Evolutionary conservation across 2,113 vertebrate genomes (phyloP).

Genomic region (Chionodraco myersi): DNA sequence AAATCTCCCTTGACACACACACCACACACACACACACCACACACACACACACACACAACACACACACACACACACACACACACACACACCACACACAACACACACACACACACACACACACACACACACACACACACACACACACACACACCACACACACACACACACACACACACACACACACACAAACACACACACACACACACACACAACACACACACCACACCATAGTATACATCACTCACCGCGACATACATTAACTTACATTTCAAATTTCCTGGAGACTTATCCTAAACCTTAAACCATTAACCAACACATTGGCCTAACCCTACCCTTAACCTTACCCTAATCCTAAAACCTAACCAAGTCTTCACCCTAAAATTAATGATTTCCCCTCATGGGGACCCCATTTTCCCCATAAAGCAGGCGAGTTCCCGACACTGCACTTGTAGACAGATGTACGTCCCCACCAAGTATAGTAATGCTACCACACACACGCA

Average conservation of each 20-base stretch:
- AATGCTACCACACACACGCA: constrained; percentile 8
- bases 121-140: constrained; percentile 21
- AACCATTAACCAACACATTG: too few species aligned
- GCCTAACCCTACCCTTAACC: too few species aligned
- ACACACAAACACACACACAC: constrained; percentile 24
- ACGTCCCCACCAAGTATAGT: too few species aligned
- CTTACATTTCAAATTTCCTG: too few species aligned
- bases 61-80: constrained; percentile 8
- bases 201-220: constrained; percentile 14
- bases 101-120: constrained; percentile 28
- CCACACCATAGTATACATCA: not conserved
- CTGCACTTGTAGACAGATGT: too few species aligned
- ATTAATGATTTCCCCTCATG: too few species aligned
- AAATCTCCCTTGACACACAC: constrained; percentile 62
- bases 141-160: constrained; percentile 15
- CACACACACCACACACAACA: constrained; percentile 8
- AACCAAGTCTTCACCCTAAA: too few species aligned
- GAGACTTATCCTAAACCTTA: too few species aligned
- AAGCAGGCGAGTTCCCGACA: too few species aligned
- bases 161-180: not conserved
- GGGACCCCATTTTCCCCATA: too few species aligned
- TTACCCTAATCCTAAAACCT: too few species aligned
- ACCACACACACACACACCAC: constrained; percentile 37
- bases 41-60: constrained; percentile 12
- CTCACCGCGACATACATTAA: too few species aligned